Evolutionary conservation across 1,140 invertebrate genomes (phyloP).

Genomic region (Platyura marginata): DNA sequence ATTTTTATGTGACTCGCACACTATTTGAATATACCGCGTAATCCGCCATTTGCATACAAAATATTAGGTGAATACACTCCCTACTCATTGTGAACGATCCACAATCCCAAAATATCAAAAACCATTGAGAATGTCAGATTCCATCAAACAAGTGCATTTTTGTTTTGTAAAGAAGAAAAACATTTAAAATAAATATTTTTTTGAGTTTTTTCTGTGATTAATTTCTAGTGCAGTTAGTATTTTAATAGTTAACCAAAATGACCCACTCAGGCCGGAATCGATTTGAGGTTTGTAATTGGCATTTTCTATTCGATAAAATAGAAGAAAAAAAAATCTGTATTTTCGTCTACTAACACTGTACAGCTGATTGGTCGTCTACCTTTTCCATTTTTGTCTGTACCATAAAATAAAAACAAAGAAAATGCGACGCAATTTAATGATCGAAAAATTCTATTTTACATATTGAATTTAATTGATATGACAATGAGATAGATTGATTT

Average conservation of each 20-base stretch:
- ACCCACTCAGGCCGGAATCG: slow-evolving; percentile 1
- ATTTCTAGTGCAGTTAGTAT: background rate
- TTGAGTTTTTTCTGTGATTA: background rate
- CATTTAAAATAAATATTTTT: background rate
- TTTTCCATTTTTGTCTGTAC: too few relatives aligned
- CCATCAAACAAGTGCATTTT: background rate
- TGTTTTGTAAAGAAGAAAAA: too few relatives aligned
- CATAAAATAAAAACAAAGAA: background rate
- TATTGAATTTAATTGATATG: background rate
- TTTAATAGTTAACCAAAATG: background rate
- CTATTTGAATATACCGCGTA: too few relatives aligned
- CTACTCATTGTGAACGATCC: too few relatives aligned
- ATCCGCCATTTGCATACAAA: too few relatives aligned
- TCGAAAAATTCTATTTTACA: background rate
- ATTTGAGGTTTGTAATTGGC: background rate
- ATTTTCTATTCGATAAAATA: background rate
- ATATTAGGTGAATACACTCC: too few relatives aligned
- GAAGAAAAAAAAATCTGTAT: background rate
- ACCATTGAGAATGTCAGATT: too few relatives aligned
- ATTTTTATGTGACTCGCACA: too few relatives aligned
- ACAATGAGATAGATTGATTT: too few relatives aligned
- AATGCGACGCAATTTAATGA: background rate
- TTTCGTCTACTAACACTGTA: too few relatives aligned
- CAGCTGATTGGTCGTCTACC: too few relatives aligned
- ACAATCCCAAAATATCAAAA: too few relatives aligned